Evolutionary conservation across 2,113 vertebrate species (phyloP).

Genomic region (Corythoichthys intestinalis): DNA sequence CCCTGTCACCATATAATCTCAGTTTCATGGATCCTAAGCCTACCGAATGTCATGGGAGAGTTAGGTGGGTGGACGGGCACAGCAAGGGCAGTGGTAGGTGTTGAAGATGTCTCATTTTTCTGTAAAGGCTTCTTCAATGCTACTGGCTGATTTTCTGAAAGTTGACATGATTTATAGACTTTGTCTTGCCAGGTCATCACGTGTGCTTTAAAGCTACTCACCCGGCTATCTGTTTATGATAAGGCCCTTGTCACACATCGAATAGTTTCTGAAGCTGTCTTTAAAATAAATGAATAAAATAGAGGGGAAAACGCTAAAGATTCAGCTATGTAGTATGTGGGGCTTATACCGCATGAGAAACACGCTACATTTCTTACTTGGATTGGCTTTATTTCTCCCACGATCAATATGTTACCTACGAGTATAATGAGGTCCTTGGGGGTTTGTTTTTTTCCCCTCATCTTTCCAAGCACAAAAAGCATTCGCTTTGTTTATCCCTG

Average conservation of each 20-base stretch:
- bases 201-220: constrained; percentile 30
- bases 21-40: constrained; percentile 58
- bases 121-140: constrained; percentile 11
- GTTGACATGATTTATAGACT: constrained; percentile 48
- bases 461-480: neutral
- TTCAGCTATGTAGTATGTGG: neutral
- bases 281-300: neutral
- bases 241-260: neutral
- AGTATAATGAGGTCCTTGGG: constrained; percentile 10
- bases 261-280: constrained; percentile 18
- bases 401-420: constrained; percentile 21
- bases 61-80: constrained; percentile 50
- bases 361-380: constrained; percentile 2
- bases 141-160: constrained; percentile 35
- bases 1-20: constrained; percentile 49
- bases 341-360: constrained; percentile 1
- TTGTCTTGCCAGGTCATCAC: constrained; percentile 52
- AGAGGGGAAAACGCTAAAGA: neutral
- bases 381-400: neutral
- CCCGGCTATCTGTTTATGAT: constrained; percentile 29
- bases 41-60: constrained; percentile 61
- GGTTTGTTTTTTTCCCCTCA: neutral
- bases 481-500: neutral
- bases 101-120: constrained; percentile 48
- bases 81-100: constrained; percentile 50